Conservation (phyloP, 2,113 vertebrate genomes). For the Aegotheles bennettii region DNA sequence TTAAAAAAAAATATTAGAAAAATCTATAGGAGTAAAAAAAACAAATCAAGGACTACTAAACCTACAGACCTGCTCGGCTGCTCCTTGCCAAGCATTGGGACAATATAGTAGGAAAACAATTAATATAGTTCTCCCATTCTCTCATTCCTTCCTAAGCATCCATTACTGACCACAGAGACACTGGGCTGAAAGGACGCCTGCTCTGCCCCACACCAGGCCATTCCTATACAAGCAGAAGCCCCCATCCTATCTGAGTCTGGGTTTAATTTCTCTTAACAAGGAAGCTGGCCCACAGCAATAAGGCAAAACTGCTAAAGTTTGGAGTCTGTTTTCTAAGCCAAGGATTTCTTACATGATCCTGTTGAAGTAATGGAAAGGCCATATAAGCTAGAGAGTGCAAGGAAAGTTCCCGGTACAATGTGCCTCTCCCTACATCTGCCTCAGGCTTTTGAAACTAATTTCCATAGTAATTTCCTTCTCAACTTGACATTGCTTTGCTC, state of each 20-base stretch:
- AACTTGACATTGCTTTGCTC: conserved; percentile 53
- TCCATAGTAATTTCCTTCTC: conserved; percentile 66
- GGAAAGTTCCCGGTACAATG: conserved; percentile 41
- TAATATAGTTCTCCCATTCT: not conserved
- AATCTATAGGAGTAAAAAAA: not conserved
- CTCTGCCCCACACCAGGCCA: not conserved
- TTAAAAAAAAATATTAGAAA: not conserved
- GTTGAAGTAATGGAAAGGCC: conserved; percentile 36
- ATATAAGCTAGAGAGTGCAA: not conserved
- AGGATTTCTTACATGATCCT: not conserved
- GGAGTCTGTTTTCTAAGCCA: not conserved
- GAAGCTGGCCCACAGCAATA: rapidly evolving
- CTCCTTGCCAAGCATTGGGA: not conserved
- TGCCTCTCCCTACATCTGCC: conserved; percentile 43
- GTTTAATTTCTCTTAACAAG: not conserved
- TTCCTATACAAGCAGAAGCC: not conserved
- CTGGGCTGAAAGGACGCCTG: not conserved
- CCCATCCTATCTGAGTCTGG: not conserved
- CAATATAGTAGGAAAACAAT: not conserved
- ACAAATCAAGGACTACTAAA: not conserved
- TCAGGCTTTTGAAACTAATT: conserved; percentile 58
- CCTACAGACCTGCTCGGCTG: not conserved
- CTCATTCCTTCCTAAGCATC: not conserved
- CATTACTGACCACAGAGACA: not conserved
- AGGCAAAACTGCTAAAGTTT: not conserved